These are phyloP conservation scores for Zelleria hepariella DNA, from an alignment of 2,888 invertebrate genomes.

Conservation along the genomic window DNA sequence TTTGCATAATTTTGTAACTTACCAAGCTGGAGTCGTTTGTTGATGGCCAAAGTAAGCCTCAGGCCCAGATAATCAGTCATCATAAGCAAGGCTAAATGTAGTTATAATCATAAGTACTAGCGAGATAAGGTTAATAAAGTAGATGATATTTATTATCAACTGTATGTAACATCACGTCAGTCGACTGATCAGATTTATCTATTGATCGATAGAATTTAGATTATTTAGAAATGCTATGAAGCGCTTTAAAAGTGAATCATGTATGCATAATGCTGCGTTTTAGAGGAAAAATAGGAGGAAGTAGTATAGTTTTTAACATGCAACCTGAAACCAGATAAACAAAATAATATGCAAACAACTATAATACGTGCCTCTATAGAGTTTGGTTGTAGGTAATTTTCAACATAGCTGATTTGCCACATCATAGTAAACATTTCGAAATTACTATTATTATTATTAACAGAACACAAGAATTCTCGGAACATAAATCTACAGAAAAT, in stretches of 20 bases:
- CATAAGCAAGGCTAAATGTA: neutral
- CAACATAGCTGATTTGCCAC: neutral
- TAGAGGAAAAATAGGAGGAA: no score
- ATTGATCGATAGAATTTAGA: no score
- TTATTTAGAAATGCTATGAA: no score
- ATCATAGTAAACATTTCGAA: neutral
- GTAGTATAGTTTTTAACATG: neutral
- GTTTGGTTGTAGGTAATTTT: neutral
- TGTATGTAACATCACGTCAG: no score
- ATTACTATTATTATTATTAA: neutral
- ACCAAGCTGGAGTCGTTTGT: neutral
- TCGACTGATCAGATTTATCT: no score
- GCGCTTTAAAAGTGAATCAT: no score
- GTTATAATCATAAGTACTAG: neutral
- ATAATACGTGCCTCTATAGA: neutral
- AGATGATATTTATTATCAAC: no score
- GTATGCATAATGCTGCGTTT: no score
- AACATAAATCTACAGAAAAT: neutral
- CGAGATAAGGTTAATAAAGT: neutral
- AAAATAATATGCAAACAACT: neutral
- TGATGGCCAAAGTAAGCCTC: neutral
- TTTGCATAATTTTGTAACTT: neutral
- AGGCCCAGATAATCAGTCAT: neutral
- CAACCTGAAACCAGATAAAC: neutral
- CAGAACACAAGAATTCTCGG: neutral